Evolutionary conservation across 2,888 invertebrate species (phyloP).

Genomic region (Mythimna lalbum): DNA sequence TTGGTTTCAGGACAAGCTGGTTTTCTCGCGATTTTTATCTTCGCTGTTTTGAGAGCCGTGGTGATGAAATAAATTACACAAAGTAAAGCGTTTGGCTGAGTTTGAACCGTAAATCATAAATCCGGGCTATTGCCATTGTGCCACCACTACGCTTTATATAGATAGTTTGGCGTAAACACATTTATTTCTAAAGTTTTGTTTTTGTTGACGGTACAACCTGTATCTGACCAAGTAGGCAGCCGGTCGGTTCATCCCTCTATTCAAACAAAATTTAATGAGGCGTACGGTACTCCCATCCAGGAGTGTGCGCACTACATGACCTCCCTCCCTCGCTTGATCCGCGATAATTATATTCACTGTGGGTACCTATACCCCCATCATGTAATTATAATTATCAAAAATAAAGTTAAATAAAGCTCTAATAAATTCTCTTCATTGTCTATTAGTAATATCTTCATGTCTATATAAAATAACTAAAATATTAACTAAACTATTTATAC

Average conservation of each 20-base stretch:
- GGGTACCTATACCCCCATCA: slow-evolving; percentile 20
- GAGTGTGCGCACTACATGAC: slow-evolving; percentile 62
- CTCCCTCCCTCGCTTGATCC: slow-evolving; percentile 23
- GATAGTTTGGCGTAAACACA: neutral
- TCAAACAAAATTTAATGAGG: slow-evolving; percentile 90
- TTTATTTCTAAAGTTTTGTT: slow-evolving; percentile 21
- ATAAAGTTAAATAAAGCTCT: slow-evolving; percentile 11
- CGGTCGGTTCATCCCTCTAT: slow-evolving; percentile 84
- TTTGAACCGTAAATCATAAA: no score
- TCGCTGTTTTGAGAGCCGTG: no score
- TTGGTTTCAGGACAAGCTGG: no score
- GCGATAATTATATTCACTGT: slow-evolving; percentile 49
- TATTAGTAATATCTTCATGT: no score
- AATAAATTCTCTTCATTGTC: no score
- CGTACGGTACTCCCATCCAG: slow-evolving; percentile 77
- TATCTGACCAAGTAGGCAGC: slow-evolving; percentile 77
- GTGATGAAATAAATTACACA: neutral
- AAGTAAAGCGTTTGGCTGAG: neutral
- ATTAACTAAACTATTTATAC: no score
- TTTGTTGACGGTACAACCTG: slow-evolving; percentile 71
- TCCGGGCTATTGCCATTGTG: no score
- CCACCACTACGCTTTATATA: neutral
- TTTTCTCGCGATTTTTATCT: no score
- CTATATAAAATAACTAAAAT: no score
- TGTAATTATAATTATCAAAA: slow-evolving; percentile 20